These are phyloP conservation scores for Timema cristinae DNA, from an alignment of 2,888 invertebrate species.

Conservation along the genomic window DNA sequence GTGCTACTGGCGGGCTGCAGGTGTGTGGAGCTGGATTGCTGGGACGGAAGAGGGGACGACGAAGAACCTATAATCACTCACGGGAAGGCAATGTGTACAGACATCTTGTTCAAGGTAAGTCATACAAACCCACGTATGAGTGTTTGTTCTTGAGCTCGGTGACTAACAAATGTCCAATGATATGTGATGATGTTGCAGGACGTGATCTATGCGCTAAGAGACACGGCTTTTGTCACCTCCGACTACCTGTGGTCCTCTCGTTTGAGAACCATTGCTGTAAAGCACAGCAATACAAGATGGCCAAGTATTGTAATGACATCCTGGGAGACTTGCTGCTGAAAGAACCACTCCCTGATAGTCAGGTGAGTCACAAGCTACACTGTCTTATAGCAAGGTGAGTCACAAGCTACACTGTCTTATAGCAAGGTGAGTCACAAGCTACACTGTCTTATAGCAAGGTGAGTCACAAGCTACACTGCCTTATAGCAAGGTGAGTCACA, in stretches of 20 bases:
- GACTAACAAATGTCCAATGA: not conserved
- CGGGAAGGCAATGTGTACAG: slow-evolving; percentile 99
- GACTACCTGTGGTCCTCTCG: slow-evolving; percentile 94
- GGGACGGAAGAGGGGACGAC: slow-evolving; percentile 97
- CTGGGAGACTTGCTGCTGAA: slow-evolving; percentile 87
- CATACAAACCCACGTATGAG: not conserved
- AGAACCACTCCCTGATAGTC: slow-evolving; percentile 80
- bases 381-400: no score
- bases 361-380: slow-evolving; percentile 56
- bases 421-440: no score
- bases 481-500: no score
- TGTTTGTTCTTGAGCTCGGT: not conserved
- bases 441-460: no score
- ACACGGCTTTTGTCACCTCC: slow-evolving; percentile 97
- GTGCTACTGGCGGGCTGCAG: slow-evolving; percentile 95
- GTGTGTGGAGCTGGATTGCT: slow-evolving; percentile 95
- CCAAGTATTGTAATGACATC: slow-evolving; percentile 98
- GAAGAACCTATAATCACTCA: slow-evolving; percentile 99
- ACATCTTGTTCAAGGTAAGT: slow-evolving; percentile 86
- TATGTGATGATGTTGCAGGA: slow-evolving; percentile 50
- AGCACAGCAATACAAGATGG: slow-evolving; percentile 95
- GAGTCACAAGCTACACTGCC: no score
- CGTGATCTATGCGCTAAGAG: slow-evolving; percentile 94
- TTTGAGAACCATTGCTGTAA: slow-evolving; percentile 99
- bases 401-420: no score